phyloP scores from a whole-genome alignment of 2,113 vertebrate genomes.

The Peucedramus taeniatus region DNA sequence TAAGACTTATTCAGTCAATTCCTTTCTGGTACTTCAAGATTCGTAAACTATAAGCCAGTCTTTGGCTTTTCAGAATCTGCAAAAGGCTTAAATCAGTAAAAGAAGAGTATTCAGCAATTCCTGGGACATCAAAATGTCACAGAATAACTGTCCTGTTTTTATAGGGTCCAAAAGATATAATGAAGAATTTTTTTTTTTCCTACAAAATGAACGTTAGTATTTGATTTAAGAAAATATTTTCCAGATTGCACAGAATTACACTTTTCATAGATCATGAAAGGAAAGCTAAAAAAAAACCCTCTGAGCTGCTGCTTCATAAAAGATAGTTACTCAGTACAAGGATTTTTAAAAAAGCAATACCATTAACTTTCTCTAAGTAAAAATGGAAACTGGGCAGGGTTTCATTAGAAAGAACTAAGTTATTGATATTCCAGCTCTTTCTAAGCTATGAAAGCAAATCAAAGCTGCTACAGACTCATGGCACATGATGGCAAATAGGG shows the following conservation, averaged over 20 bases:
- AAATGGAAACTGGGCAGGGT: neutral
- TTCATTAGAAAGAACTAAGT: neutral
- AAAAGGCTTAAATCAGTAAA: neutral
- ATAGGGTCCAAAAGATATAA: neutral
- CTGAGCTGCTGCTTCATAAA: neutral
- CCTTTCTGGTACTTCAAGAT: neutral
- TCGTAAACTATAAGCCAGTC: neutral
- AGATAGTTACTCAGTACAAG: neutral
- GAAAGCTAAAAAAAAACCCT: neutral
- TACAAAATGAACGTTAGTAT: neutral
- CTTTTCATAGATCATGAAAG: neutral
- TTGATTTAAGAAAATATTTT: neutral
- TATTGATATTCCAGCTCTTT: neutral
- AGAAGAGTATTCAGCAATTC: neutral
- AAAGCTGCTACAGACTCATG: neutral
- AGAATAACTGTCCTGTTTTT: neutral
- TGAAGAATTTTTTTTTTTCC: neutral
- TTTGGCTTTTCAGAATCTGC: neutral
- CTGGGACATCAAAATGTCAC: neutral
- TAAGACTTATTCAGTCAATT: neutral
- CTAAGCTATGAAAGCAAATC: neutral
- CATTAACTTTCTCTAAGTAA: neutral
- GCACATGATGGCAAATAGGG: neutral
- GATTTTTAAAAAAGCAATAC: neutral
- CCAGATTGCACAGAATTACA: neutral